phyloP scores from a whole-genome alignment of 2,797 vertebrate species.

The Salarias fasciatus region DNA sequence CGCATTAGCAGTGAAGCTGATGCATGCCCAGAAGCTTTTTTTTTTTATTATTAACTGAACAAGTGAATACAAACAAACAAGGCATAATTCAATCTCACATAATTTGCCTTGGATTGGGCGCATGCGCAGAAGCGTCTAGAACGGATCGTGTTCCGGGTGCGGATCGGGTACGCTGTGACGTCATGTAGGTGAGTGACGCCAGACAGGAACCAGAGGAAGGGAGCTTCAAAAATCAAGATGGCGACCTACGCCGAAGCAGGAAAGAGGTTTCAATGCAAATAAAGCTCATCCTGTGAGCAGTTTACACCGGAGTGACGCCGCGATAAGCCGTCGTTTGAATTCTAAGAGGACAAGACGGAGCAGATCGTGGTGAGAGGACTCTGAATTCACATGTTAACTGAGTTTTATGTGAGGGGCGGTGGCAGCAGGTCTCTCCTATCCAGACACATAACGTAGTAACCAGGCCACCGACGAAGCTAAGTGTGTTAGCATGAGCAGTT shows the following conservation, averaged over 20 bases:
- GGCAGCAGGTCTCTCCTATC: constrained; percentile 44
- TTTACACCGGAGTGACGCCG: constrained; percentile 24
- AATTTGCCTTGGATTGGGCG: too few relatives aligned
- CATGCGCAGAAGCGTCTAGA: too few relatives aligned
- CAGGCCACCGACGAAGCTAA: constrained; percentile 68
- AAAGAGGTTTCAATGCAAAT: constrained; percentile 79
- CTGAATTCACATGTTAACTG: not conserved
- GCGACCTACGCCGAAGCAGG: constrained; percentile 83
- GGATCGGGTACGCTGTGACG: too few relatives aligned
- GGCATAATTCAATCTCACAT: too few relatives aligned
- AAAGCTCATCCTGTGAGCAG: constrained; percentile 63
- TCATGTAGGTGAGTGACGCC: constrained; percentile 63
- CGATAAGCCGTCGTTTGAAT: constrained; percentile 48
- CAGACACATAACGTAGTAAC: constrained; percentile 44
- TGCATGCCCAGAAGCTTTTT: too few relatives aligned
- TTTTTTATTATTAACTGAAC: too few relatives aligned
- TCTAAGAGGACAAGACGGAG: constrained; percentile 65
- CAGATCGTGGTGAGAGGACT: constrained; percentile 70
- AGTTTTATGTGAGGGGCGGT: constrained; percentile 66
- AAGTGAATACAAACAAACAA: too few relatives aligned
- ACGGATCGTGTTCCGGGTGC: too few relatives aligned
- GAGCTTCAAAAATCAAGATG: constrained; percentile 83
- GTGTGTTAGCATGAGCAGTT: constrained; percentile 32
- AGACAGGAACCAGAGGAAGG: constrained; percentile 76
- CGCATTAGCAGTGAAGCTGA: too few relatives aligned